Conservation (phyloP, 2,888 invertebrate species). For the Cartodere bifasciata region DNA sequence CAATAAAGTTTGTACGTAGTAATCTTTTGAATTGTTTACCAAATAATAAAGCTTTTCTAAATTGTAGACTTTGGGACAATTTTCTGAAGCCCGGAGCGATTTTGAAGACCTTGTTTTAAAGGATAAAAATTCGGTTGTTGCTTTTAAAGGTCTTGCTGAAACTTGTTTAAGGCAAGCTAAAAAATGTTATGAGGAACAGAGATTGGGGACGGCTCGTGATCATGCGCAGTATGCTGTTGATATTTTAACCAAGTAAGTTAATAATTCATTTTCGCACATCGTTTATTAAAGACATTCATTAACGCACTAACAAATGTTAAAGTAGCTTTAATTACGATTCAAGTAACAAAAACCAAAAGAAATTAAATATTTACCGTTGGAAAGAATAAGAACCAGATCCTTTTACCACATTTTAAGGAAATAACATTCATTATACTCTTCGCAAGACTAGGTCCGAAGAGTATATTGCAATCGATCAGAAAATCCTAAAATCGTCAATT, state of each 20-base stretch:
- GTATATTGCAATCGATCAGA: no score
- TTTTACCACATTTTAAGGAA: no score
- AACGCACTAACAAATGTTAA: no score
- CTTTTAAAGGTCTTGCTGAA: slow-evolving; percentile 71
- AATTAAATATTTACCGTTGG: no score
- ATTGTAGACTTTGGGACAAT: slow-evolving; percentile 46
- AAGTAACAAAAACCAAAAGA: no score
- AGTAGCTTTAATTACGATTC: no score
- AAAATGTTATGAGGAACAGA: slow-evolving; percentile 49
- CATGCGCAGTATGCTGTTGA: slow-evolving; percentile 59
- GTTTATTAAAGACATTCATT: no score
- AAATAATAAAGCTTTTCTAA: slow-evolving; percentile 21
- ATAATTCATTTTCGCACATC: no score
- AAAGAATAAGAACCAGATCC: no score
- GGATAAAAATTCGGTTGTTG: slow-evolving; percentile 51
- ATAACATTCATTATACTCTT: no score
- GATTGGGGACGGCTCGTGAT: slow-evolving; percentile 59
- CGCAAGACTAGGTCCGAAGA: no score
- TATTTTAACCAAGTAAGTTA: slow-evolving; percentile 38
- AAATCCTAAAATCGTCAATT: no score
- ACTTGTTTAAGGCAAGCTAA: slow-evolving; percentile 62
- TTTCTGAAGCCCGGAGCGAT: slow-evolving; percentile 57
- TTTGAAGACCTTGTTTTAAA: slow-evolving; percentile 47
- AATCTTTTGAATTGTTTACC: neutral
- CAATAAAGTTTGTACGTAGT: slow-evolving; percentile 47